Evolutionary conservation across 2,888 invertebrate genomes (phyloP).

Genomic region (Brachypalpus laphriformis): DNA sequence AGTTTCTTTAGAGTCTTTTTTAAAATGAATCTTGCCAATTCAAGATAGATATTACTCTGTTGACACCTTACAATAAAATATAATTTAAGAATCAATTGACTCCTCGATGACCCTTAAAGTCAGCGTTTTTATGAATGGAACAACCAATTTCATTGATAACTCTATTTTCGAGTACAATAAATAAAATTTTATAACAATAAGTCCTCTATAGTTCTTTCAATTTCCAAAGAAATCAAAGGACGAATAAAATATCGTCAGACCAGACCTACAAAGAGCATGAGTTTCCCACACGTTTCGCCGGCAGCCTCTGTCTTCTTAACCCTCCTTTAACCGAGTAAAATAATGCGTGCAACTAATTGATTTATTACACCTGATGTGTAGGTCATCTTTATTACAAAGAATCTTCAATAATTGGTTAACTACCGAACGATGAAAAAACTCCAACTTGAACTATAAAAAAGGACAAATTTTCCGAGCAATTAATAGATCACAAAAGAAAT

Average conservation of each 20-base stretch:
- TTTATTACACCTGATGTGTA: slow-evolving; percentile 69
- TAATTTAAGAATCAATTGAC: not conserved
- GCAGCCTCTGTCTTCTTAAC: slow-evolving; percentile 31
- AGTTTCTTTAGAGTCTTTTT: too few relatives aligned
- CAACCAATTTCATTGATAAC: slow-evolving; percentile 43
- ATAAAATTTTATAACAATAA: slow-evolving; percentile 50
- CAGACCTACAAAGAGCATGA: slow-evolving; percentile 2
- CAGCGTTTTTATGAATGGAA: slow-evolving; percentile 15
- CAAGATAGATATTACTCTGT: not conserved
- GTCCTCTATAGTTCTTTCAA: not conserved
- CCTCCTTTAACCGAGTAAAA: slow-evolving; percentile 24
- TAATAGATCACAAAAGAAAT: slow-evolving; percentile 66
- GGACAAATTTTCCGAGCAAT: slow-evolving; percentile 71
- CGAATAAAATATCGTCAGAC: slow-evolving; percentile 16
- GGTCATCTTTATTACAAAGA: slow-evolving; percentile 15
- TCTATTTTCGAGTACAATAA: slow-evolving; percentile 44
- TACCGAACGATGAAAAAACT: slow-evolving; percentile 43
- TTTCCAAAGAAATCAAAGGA: slow-evolving; percentile 65
- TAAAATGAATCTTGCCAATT: too few relatives aligned
- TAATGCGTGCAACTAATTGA: slow-evolving; percentile 69
- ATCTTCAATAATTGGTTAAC: slow-evolving; percentile 35
- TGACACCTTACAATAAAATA: too few relatives aligned
- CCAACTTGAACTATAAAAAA: slow-evolving; percentile 41
- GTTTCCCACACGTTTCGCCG: slow-evolving; percentile 57
- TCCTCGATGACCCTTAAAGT: not conserved